Evolutionary conservation across 2,888 invertebrate species (phyloP).

Genomic region (Aphrophora alni): DNA sequence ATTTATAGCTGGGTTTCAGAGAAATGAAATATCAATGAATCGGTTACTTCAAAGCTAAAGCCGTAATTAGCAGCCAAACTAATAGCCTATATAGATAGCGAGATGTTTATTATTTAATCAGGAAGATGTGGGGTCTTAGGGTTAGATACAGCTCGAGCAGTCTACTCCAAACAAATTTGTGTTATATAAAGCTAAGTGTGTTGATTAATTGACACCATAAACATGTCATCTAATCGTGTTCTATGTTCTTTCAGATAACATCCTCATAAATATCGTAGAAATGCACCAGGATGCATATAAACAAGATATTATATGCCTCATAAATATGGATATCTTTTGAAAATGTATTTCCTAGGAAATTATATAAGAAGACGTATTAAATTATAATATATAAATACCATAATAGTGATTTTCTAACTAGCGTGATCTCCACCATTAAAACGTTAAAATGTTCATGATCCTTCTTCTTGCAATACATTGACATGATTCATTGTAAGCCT

Average conservation of each 20-base stretch:
- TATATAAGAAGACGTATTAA: background rate
- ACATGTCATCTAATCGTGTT: background rate
- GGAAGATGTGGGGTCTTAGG: too few species aligned
- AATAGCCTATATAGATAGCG: conserved; percentile 3
- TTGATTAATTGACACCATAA: background rate
- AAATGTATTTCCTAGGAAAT: background rate
- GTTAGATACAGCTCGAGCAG: background rate
- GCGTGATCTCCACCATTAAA: too few species aligned
- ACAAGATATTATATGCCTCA: background rate
- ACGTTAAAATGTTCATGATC: too few species aligned
- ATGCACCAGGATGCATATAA: background rate
- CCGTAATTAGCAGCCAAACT: background rate
- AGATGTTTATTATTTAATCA: background rate
- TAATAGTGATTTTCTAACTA: too few species aligned
- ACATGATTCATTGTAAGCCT: too few species aligned
- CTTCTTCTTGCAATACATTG: too few species aligned
- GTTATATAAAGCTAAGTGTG: background rate
- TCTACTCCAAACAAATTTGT: background rate
- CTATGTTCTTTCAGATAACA: background rate
- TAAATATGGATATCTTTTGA: background rate
- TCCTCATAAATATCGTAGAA: background rate
- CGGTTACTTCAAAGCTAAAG: background rate
- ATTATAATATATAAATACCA: too few species aligned
- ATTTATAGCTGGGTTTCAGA: background rate
- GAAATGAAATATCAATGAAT: background rate